Base-by-base conservation (phyloP, 2,797 vertebrate genomes). In the Spizella passerina region DNA sequence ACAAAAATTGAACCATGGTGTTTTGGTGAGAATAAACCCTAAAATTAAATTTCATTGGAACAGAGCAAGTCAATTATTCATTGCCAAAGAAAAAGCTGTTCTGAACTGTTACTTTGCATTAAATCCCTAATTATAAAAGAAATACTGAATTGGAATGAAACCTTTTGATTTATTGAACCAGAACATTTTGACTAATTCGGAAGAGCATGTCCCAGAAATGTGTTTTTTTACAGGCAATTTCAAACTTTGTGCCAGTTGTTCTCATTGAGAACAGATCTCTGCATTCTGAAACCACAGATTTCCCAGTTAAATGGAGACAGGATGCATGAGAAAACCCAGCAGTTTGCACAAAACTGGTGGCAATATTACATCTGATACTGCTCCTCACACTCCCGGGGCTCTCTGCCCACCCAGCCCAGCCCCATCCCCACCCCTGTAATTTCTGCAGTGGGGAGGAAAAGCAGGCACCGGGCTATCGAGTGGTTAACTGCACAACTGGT, bases 401-500 rank as follows among this genome's bases (percentile, higher is more conserved):
- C 30, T 7, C 75, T 88, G 85, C 61, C 43, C 83, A 83, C 57
- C 75, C 66, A 27, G 65, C 88, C 89, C 71, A 91, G 82, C 43
- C 82, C 70, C 79, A 83, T 53, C 70, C 55, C 73, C 91, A 75
- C 73, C 69, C 68, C 73, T 46, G 32, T 49, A 82, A 77, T 9
- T 60, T 70, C 92, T 86, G 87, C 36, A 86, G 43, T 14, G 64
- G 80, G 85, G 80, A 95, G 55, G 60, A 90, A 86, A 92, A 95
- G 90, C 95, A 93, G 88, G 93, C 95, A 92, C 66, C 52, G 84
- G 86, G 92, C 86, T 83, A 52, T 24, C 60, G 88, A 94, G 96
- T 73, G 94, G 97, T 96, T 97, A 98, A 97, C 95, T 71, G 70
- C 86, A 94, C 94, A 96, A 96, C 88, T 94, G 90, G 71, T 97